phyloP scores from a whole-genome alignment of 2,797 vertebrate species.

The Gymnocypris eckloni region DNA sequence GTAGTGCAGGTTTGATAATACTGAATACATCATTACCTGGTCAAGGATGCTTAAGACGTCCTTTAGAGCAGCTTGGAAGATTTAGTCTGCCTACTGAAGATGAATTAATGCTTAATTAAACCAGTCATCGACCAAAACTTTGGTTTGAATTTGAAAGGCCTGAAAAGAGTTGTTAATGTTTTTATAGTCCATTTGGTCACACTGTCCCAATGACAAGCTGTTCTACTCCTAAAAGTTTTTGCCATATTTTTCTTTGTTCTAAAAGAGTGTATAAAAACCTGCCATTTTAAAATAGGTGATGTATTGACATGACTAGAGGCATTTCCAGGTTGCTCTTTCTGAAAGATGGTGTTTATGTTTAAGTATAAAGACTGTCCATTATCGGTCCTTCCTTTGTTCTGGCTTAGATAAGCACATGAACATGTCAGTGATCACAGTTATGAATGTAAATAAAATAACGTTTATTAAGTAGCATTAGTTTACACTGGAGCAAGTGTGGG shows the following conservation, averaged over 20 bases:
- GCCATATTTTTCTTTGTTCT: neutral
- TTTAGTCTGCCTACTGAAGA: neutral
- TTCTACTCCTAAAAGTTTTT: neutral
- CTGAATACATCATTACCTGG: neutral
- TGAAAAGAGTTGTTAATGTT: neutral
- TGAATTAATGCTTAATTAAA: neutral
- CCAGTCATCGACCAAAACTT: neutral
- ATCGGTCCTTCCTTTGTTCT: neutral
- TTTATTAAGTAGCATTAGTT: neutral
- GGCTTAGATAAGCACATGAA: neutral
- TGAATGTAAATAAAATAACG: neutral
- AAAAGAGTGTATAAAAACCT: neutral
- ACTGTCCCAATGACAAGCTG: neutral
- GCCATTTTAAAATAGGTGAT: neutral
- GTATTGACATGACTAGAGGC: neutral
- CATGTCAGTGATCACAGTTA: neutral
- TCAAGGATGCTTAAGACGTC: neutral
- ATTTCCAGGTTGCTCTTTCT: neutral
- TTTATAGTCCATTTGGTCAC: neutral
- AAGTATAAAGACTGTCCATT: neutral
- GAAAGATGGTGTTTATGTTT: neutral
- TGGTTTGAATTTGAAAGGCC: neutral
- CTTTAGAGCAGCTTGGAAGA: neutral
- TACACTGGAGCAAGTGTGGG: neutral
- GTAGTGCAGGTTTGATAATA: conserved; percentile 3